These are phyloP conservation scores for Antheraea pernyi DNA, from an alignment of 1,140 invertebrate genomes.

Conservation along the genomic window DNA sequence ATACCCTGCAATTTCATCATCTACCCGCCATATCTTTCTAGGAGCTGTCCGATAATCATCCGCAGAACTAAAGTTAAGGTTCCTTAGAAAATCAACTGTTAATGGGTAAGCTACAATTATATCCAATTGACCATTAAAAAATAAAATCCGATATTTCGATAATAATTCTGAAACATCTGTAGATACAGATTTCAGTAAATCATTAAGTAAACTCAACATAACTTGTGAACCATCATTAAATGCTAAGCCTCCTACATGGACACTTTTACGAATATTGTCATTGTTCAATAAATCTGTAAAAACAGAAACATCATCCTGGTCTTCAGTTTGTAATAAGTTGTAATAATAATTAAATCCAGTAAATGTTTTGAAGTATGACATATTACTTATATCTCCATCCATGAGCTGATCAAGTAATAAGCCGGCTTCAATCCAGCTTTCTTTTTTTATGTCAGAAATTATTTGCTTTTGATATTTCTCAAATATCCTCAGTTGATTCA, in stretches of 20 bases:
- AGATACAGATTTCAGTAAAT: conserved; percentile 60
- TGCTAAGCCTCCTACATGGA: conserved; percentile 90
- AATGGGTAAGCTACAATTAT: conserved; percentile 90
- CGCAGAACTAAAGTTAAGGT: conserved; percentile 83
- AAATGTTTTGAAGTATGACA: conserved; percentile 86
- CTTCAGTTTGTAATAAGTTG: conserved; percentile 84
- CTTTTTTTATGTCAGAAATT: conserved; percentile 79
- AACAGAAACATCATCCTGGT: conserved; percentile 56
- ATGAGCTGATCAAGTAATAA: conserved; percentile 85
- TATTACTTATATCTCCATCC: conserved; percentile 80
- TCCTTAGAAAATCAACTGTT: conserved; percentile 85
- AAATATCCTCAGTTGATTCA: conserved; percentile 79
- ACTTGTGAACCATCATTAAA: conserved; percentile 80
- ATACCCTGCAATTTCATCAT: conserved; percentile 86
- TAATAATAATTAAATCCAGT: conserved; percentile 90
- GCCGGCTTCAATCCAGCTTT: conserved; percentile 82
- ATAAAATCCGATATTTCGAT: conserved; percentile 82
- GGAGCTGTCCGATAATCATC: conserved; percentile 82
- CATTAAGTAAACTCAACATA: conserved; percentile 42
- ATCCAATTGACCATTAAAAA: conserved; percentile 91
- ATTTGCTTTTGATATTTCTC: conserved; percentile 80
- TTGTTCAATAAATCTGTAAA: conserved; percentile 79
- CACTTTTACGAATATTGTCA: conserved; percentile 81
- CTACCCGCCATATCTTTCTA: conserved; percentile 84
- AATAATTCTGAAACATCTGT: conserved; percentile 43